Evolutionary conservation across 2,888 invertebrate species (phyloP).

Genomic region (Uloborus plumipes): DNA sequence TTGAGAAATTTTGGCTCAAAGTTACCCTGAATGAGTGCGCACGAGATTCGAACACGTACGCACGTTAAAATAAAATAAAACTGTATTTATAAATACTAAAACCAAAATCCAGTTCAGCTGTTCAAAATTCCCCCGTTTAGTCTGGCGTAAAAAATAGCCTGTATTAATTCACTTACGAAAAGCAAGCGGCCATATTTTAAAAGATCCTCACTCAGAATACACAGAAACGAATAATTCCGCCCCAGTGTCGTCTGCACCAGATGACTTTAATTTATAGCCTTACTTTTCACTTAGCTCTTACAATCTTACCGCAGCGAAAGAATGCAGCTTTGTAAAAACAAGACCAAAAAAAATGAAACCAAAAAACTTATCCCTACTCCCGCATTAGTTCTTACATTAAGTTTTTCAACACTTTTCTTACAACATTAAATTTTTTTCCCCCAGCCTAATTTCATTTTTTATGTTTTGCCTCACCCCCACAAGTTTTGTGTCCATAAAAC

Average conservation of each 20-base stretch:
- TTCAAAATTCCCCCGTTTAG: no score
- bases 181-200: no score
- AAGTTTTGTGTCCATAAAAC: constrained; percentile 31
- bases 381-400: constrained; percentile 60
- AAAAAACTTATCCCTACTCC: constrained; percentile 33
- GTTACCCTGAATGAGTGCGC: no score
- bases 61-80: no score
- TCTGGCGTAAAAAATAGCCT: no score
- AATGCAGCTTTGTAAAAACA: constrained; percentile 8
- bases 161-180: no score
- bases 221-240: no score
- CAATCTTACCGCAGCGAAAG: constrained; percentile 26
- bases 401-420: constrained; percentile 60
- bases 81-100: no score
- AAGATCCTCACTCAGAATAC: no score
- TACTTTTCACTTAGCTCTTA: constrained; percentile 59
- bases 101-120: no score
- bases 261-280: constrained; percentile 62
- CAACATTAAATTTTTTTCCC: constrained; percentile 56
- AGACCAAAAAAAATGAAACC: constrained; percentile 10
- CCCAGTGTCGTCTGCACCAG: constrained; percentile 22
- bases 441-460: constrained; percentile 56
- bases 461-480: constrained; percentile 36
- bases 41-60: no score
- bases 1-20: no score